A percentile compares a stretch with the other conserved stretches of the same genome.
Evolutionary conservation across 2,113 vertebrate genomes (phyloP).

Genomic region (Esox niger): DNA sequence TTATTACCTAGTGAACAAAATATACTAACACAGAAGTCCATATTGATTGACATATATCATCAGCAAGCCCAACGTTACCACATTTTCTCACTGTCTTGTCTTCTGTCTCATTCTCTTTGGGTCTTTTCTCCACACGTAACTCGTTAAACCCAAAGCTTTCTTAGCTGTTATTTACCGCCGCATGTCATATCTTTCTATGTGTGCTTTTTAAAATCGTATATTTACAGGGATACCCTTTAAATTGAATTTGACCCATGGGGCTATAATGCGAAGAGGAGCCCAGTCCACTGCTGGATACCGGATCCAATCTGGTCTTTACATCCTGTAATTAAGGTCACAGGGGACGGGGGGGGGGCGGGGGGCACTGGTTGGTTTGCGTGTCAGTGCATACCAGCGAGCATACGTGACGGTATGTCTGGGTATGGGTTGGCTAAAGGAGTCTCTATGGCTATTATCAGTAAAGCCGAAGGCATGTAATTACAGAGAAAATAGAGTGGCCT

Average conservation of each 20-base stretch:
- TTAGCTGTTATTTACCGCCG: slow-evolving; percentile 3
- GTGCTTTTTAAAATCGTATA: slow-evolving; percentile 32
- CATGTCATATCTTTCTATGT: not conserved
- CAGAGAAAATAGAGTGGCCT: not conserved
- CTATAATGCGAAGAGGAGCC: slow-evolving; percentile 53
- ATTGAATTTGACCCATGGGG: slow-evolving; percentile 63
- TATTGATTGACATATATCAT: slow-evolving; percentile 20
- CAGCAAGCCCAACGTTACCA: not conserved
- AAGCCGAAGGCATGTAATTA: slow-evolving; percentile 1
- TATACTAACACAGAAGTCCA: slow-evolving; percentile 5
- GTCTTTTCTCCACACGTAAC: slow-evolving; percentile 12
- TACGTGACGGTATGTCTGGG: not conserved
- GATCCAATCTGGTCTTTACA: slow-evolving; percentile 64
- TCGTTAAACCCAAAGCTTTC: slow-evolving; percentile 4
- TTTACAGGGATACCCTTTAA: slow-evolving; percentile 54
- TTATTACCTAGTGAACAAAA: slow-evolving; percentile 11
- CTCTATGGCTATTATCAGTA: not conserved
- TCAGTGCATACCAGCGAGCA: too few species aligned
- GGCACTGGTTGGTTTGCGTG: not conserved
- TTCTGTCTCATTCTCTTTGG: not conserved
- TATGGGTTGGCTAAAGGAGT: not conserved
- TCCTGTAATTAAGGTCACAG: slow-evolving; percentile 69
- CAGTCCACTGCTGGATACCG: slow-evolving; percentile 55
- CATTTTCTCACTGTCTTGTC: not conserved
- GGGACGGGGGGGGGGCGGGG: slow-evolving; percentile 8